Base-by-base conservation (phyloP, 2,113 vertebrate species). In the Sinocyclocheilus anshuiensis region DNA sequence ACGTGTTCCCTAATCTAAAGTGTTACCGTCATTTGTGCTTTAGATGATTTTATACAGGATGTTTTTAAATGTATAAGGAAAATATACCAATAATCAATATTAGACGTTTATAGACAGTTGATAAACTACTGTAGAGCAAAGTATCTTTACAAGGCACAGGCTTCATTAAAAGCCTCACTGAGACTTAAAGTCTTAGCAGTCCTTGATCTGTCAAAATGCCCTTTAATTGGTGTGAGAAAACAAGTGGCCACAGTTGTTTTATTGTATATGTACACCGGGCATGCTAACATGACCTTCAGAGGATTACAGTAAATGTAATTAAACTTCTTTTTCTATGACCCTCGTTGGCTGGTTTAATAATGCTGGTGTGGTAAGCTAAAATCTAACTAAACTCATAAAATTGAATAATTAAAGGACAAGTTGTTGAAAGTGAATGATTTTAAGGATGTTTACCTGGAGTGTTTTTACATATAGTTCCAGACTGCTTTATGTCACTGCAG, bases 141-240 rank as follows among this genome's bases (percentile, higher is more conserved):
- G 67, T 39, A 39, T 71, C 1, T 71, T 20, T 71, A 71, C 69
- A 71, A 76, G 22, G 22, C 22, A n/a, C 20, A 12, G 39, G 92
- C 91, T 92, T 92, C 86, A 89, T 91, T 93, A 94, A 93, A 93
- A 93, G 91, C 91, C 85, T 94, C 93, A 92, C 88, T 92, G 92
- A 91, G 91, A 92, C 92, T 93, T 92, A 92, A 92, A 93, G 91
- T 91, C 93, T 90, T 88, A 92, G 91, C 92, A 92, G 90, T 61
- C 77, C 90, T 92, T 90, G 92, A 94, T 93, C 91, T 93, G 90
- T 94, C 93, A 93, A 94, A 93, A 94, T 94, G 89, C 91, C 90
- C 92, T 94, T 93, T 94, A 95, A 94, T 94, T 94, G 92, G 91
- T 91, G 87, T 89, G 81, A 92, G 91, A 93, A 92, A 92, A 93